Evolutionary conservation across 2,113 vertebrate species (phyloP), one percentile per base, ranked within the genome.

Genomic region (Arothron firmamentum): DNA sequence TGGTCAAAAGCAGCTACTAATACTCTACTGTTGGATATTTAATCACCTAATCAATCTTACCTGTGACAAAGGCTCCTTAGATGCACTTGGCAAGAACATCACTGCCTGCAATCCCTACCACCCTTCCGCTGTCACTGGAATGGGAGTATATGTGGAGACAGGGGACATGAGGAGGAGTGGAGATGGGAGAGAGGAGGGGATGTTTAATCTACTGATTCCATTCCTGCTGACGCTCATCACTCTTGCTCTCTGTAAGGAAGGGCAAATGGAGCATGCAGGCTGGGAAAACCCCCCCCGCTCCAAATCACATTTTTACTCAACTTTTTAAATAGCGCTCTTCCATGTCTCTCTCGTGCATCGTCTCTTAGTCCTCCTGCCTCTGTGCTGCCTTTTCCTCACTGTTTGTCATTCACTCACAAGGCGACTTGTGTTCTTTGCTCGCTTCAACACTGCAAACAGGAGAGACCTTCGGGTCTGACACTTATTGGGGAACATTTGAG

Each of bases 131-230:
- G 10, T 83, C 80, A 77, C 69, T 73, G 81, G 56, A 64, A 75
- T 16, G 43, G 56, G 67, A 69, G 80, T 86, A 81, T 74, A 70
- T 71, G 78, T 70, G 69, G 61, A 55, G 78, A 67, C 56, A 70
- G 34, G 50, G 42, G 56, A 52, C 65, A 71, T 0, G 23, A 49
- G 66, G 64, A 47, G 59, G 66, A 62, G 58, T 51, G 63, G 65
- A 70, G 70, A 80, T 62, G 74, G 70, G 60, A 75, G 73, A 60
- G 62, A 64, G 62, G 70, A 62, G 71, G 56, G 70, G 74, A 77
- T 85, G 86, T 89, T 89, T 90, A 90, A 91, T 90, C 89, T 90
- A 90, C 89, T 87, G 82, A 88, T 90, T 89, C 86, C 87, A 85
- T 91, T 89, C 85, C 81, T 88, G 88, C 88, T 81, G 83, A 88